Conservation (phyloP, 2,113 vertebrate genomes). For the Neofelis nebulosa region DNA sequence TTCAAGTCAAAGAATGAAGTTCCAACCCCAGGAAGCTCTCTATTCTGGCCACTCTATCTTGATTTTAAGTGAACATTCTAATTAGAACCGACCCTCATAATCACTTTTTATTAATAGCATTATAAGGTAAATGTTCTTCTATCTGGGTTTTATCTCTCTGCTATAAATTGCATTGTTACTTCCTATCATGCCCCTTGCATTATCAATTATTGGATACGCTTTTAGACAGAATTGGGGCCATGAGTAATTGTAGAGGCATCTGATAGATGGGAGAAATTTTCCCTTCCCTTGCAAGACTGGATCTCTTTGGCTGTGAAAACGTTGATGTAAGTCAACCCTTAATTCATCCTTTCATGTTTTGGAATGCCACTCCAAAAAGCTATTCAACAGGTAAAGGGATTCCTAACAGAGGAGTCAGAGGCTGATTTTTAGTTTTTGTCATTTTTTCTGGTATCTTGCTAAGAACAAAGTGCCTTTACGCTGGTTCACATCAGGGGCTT, state of each 20-base stretch:
- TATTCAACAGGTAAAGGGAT: background rate
- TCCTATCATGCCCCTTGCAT: slow-evolving; percentile 72
- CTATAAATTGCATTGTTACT: slow-evolving; percentile 82
- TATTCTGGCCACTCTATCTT: slow-evolving; percentile 62
- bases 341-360: background rate
- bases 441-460: background rate
- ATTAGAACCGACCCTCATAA: slow-evolving; percentile 82
- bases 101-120: slow-evolving; percentile 83
- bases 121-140: slow-evolving; percentile 80
- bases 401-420: background rate
- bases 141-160: slow-evolving; percentile 80
- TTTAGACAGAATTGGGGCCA: slow-evolving; percentile 69
- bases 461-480: background rate
- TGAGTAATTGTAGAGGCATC: slow-evolving; percentile 48
- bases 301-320: slow-evolving; percentile 37
- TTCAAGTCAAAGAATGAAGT: slow-evolving; percentile 66
- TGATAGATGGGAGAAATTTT: slow-evolving; percentile 23
- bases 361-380: background rate
- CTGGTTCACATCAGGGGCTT: background rate
- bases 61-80: slow-evolving; percentile 80
- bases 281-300: background rate
- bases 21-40: slow-evolving; percentile 48
- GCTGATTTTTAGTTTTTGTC: background rate
- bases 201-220: slow-evolving; percentile 72
- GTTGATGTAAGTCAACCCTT: background rate